These are phyloP conservation scores for Corythoichthys intestinalis DNA, from an alignment of 2,113 vertebrate genomes.

Conservation along the genomic window DNA sequence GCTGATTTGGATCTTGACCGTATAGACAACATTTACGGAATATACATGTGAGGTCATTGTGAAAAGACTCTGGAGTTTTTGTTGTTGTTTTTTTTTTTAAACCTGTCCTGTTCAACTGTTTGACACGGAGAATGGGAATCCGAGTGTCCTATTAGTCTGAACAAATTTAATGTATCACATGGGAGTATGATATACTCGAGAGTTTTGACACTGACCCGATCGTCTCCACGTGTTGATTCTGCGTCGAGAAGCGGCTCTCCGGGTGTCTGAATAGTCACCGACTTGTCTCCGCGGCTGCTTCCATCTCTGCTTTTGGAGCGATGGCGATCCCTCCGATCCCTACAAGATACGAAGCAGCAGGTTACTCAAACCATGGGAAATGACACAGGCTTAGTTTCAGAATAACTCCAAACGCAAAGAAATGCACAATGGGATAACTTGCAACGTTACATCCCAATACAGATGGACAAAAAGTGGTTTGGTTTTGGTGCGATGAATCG, in stretches of 20 bases:
- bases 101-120: too few species aligned
- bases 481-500: too few species aligned
- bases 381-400: not conserved
- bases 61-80: too few species aligned
- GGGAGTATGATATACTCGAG: too few species aligned
- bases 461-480: not conserved
- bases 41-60: too few species aligned
- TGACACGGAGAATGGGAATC: too few species aligned
- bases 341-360: slow-evolving; percentile 26
- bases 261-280: slow-evolving; percentile 92
- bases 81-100: too few species aligned
- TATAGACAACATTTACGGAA: too few species aligned
- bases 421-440: not conserved
- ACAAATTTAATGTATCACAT: too few species aligned
- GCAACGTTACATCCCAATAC: not conserved
- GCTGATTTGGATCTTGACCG: too few species aligned
- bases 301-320: slow-evolving; percentile 86
- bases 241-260: slow-evolving; percentile 91
- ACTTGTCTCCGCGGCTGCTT: slow-evolving; percentile 88
- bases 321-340: slow-evolving; percentile 85
- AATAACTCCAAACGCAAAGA: not conserved
- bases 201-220: slow-evolving; percentile 70
- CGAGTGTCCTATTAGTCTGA: too few species aligned
- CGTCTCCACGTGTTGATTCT: slow-evolving; percentile 89
- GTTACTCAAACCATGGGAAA: not conserved